Evolutionary conservation across 2,113 vertebrate species (phyloP).

Genomic region (Calidris pygmaea): DNA sequence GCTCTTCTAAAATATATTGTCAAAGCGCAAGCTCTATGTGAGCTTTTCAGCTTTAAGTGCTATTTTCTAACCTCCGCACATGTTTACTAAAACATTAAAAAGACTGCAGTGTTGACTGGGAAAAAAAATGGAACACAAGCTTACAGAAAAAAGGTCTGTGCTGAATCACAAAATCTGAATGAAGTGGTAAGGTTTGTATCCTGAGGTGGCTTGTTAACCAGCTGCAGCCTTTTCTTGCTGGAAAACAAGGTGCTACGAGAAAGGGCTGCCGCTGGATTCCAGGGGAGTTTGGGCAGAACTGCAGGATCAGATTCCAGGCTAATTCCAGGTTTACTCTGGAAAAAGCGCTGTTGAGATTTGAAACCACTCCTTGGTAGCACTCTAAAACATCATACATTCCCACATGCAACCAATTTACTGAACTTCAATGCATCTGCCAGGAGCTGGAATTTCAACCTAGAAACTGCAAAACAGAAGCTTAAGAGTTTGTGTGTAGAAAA

Average conservation of each 20-base stretch:
- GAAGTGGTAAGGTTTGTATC: neutral
- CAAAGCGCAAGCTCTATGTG: neutral
- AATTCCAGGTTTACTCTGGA: neutral
- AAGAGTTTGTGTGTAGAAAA: neutral
- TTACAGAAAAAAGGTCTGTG: neutral
- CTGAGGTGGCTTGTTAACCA: neutral
- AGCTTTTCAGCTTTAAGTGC: neutral
- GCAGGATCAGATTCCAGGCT: neutral
- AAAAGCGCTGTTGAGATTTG: neutral
- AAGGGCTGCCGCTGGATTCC: neutral
- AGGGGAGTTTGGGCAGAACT: neutral
- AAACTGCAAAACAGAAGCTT: neutral
- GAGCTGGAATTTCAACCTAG: neutral
- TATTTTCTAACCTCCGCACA: neutral
- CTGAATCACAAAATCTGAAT: neutral
- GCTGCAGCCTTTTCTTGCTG: neutral
- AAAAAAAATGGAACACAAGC: neutral
- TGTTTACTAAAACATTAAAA: neutral
- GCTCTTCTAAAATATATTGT: neutral
- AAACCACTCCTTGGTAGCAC: neutral
- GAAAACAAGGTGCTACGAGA: neutral
- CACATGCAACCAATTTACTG: neutral
- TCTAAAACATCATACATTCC: neutral
- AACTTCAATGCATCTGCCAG: neutral
- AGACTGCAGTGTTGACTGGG: neutral